Base-by-base conservation (phyloP, 1,140 invertebrate genomes). In the Chironomus striatipennis region DNA sequence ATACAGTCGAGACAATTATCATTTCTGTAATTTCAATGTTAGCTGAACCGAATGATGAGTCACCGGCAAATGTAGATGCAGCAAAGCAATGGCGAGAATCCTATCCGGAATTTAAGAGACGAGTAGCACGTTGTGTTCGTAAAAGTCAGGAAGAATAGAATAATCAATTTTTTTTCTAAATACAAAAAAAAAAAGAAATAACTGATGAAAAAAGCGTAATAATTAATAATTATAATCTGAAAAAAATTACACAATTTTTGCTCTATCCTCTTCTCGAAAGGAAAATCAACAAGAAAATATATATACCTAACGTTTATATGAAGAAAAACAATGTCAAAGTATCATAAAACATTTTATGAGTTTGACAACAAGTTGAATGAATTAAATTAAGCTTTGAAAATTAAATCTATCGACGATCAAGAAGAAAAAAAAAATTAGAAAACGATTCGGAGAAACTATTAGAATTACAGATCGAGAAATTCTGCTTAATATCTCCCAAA, bases 21-120 rank as follows among this genome's bases (percentile, higher is more conserved):
- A 96, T 98, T 86, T 97, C 94, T 85, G 96, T 99, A 80, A 99
- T 99, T 85, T 99, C 97, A 81, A 99, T 99, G 97, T 86, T 99
- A 73, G 96, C 98, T 79, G 98, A 99, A 88, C 98, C 98, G 74
- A 99, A 99, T 85, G 97, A 98, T 86, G 97, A 99, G 88, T 98
- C 96, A 85, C 98, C 98, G 79, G 98, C 98, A 79, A 99, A 99
- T 89, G 97, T 99, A 78, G 98, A 99, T 91, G 98, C 98, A 81
- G 98, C 98, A 79, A 99, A 99, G 91, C 95, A 98, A 86, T 98
- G 96, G 94, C 89, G 97, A 85, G 96, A 98, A 88, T 93, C 94
- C 81, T 97, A 96, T 87, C 85, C 90, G 84, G 95, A 97, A 85
- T 99, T 98, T 86, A 99, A 98, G 88, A 89, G 93, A 84, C 97